Conservation (phyloP, 92 coral and sea anemone genomes). For the Umimayanthus chanpuru region DNA sequence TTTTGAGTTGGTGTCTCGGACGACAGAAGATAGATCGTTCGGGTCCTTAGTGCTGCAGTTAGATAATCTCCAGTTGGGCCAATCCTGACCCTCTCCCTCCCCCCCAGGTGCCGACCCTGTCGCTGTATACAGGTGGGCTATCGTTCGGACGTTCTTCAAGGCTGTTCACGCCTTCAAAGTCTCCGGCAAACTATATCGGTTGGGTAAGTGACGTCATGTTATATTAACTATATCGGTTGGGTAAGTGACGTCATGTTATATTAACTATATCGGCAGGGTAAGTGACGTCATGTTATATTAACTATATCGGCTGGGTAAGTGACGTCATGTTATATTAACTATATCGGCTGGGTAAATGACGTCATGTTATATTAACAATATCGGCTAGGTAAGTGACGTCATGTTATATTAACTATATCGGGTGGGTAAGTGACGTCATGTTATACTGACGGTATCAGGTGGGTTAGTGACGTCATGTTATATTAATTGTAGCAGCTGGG, state of each 20-base stretch:
- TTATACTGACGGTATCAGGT: no score
- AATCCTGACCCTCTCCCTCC: background rate
- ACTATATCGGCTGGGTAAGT: no score
- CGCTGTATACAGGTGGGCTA: slow-evolving; percentile 96
- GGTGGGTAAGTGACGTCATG: no score
- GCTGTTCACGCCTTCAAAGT: slow-evolving; percentile 92
- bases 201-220: slow-evolving; percentile 56
- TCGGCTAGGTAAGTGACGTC: background rate
- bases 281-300: slow-evolving; percentile 1
- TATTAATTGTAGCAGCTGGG: background rate
- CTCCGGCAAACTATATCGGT: slow-evolving; percentile 74
- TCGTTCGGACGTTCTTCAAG: slow-evolving; percentile 89
- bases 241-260: slow-evolving; percentile 48
- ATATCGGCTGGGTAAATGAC: background rate
- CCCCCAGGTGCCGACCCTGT: slow-evolving; percentile 91
- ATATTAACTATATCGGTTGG: no score
- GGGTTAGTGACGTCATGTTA: no score
- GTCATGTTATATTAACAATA: no score
- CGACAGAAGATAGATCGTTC: no score
- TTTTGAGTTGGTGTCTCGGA: no score
- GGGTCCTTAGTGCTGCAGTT: no score
- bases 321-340: background rate
- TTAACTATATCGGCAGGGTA: slow-evolving; percentile 65
- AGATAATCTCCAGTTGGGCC: no score
- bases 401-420: background rate